A percentile compares a stretch with the other conserved stretches of the same genome.
phyloP scores from a whole-genome alignment of 1,140 invertebrate genomes.

The Eriocheir sinensis region DNA sequence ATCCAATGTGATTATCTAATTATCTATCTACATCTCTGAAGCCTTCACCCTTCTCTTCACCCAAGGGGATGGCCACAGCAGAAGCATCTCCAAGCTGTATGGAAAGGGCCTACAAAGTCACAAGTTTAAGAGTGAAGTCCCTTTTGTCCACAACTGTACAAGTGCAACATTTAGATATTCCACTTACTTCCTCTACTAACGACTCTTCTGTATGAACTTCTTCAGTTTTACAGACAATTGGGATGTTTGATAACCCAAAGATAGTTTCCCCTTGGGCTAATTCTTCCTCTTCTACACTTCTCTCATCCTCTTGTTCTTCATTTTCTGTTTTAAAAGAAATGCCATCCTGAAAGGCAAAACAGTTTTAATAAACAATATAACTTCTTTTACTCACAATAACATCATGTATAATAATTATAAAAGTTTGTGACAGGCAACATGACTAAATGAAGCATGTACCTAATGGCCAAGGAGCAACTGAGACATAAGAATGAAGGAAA shows the following conservation, averaged over 20 bases:
- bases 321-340: neutral
- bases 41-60: too few species aligned
- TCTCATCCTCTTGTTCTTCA: neutral
- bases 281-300: neutral
- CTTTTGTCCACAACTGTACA: too few species aligned
- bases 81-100: too few species aligned
- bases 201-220: constrained; percentile 65
- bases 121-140: too few species aligned
- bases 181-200: constrained; percentile 62
- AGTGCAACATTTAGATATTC: too few species aligned
- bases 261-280: neutral
- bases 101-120: too few species aligned
- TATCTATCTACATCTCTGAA: too few species aligned
- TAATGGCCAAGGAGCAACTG: too few species aligned
- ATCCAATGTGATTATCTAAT: too few species aligned
- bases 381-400: neutral
- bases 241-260: neutral
- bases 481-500: too few species aligned
- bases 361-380: neutral
- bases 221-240: constrained; percentile 68
- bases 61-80: too few species aligned
- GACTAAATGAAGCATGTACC: too few species aligned
- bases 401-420: neutral
- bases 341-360: neutral
- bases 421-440: neutral